Conservation (phyloP, 1,140 invertebrate genomes). For the Phortica variegata region DNA sequence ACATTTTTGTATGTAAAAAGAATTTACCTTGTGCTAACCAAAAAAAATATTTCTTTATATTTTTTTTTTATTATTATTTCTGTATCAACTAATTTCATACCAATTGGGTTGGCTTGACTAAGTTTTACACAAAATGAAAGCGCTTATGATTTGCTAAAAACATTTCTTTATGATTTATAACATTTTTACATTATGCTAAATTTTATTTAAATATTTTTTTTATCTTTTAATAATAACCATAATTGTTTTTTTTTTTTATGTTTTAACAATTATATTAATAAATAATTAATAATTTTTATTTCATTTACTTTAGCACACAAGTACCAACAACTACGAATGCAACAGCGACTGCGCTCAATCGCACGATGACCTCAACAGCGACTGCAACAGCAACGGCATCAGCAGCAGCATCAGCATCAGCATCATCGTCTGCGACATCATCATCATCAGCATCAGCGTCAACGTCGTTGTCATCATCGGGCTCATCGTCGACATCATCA, state of each 20-base stretch:
- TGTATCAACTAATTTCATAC: no score
- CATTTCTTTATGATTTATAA: no score
- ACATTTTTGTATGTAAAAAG: no score
- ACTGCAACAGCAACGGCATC: neutral
- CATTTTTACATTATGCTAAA: no score
- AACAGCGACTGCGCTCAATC: neutral
- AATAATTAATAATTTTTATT: neutral
- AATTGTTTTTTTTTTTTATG: neutral
- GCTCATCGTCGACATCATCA: conserved; percentile 13
- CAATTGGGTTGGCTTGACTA: no score
- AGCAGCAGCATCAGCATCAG: conserved; percentile 1
- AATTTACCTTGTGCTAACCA: neutral
- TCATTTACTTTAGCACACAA: conserved; percentile 1
- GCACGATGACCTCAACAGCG: conserved; percentile 7
- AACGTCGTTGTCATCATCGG: conserved; percentile 1
- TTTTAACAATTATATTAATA: no score
- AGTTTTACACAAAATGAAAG: no score
- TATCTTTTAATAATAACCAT: neutral
- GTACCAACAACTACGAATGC: neutral
- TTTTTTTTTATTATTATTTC: no score
- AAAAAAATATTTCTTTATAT: no score
- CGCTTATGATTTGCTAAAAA: no score
- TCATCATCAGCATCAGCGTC: conserved; percentile 6
- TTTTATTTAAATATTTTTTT: neutral
- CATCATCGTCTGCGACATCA: neutral